Base-by-base conservation (phyloP, 2,797 vertebrate species). In the Typhlichthys eigenmanni region DNA sequence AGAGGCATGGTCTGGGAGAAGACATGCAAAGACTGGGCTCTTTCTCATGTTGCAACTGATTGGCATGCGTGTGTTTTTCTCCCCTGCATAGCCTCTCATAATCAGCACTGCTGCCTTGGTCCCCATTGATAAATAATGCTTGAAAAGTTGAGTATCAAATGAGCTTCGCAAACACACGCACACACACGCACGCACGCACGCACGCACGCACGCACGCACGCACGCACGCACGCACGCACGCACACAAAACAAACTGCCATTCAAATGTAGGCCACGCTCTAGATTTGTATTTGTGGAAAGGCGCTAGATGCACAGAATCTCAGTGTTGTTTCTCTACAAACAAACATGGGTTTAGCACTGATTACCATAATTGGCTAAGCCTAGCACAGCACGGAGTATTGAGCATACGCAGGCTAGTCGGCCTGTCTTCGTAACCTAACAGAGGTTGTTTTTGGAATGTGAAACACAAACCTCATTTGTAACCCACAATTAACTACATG, bases 21-120 rank as follows among this genome's bases (percentile, higher is more conserved):
- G 69, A 69, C 63, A 5, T 6, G 56, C 64, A 75, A 55, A 69
- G 50, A 45, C 16, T 19, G 32, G 61, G 9, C 24, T 58, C 66
- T 72, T 57, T 63, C 24, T 24, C 24, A 3, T 24, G 24, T 3
- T 47, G 7, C 10, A 67, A 68, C 55, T 78, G 72, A 75, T 64
- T 66, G 77, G 67, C 76, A 81, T 76, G 75, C 66, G 3, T 0
- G 3, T 24, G 24, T 24, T 24, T 3, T 63, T 64, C 70, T 76
- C 75, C 17, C 62, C 64, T 50, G 69, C 45, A 62, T 66, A 75
- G 57, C 49, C 55, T 53, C 48, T 58, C 60, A 72, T 72, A 66
- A 69, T 64, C 76, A 45, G 65, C 76, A 74, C 76, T 61, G 69
- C 34, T 8, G 34, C 5, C 24, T 24, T 24, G 24, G 24, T 24